Evolutionary conservation across 2,113 vertebrate species (phyloP).

Genomic region (Chelonoidis abingdonii): DNA sequence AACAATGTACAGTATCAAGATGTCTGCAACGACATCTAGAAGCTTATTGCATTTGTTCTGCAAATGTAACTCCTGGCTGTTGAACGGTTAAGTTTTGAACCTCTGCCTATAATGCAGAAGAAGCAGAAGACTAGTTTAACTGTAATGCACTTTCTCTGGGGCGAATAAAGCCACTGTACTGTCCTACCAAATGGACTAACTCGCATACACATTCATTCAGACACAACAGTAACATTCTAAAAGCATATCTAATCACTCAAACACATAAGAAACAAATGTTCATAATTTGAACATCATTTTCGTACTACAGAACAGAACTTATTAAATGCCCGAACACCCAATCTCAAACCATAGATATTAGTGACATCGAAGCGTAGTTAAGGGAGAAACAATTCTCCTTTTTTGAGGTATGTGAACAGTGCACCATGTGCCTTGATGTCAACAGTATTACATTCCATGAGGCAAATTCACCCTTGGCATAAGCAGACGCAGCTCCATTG

Average conservation of each 20-base stretch:
- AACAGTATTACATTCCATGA: not conserved
- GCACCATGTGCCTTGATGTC: not conserved
- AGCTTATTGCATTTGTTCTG: slow-evolving; percentile 11
- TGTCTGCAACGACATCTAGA: not conserved
- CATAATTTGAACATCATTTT: slow-evolving; percentile 25
- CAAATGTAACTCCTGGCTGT: not conserved
- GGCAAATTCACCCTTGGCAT: accelerated
- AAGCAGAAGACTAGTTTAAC: not conserved
- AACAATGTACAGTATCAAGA: slow-evolving; percentile 11
- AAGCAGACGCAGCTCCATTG: not conserved
- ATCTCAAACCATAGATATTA: not conserved
- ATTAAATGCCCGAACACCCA: not conserved
- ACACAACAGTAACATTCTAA: slow-evolving; percentile 49
- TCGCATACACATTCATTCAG: slow-evolving; percentile 16
- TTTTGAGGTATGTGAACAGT: not conserved
- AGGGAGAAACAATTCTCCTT: not conserved
- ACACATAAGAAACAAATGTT: not conserved
- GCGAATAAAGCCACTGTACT: slow-evolving; percentile 6
- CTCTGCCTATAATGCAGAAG: slow-evolving; percentile 23
- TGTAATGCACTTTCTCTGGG: slow-evolving; percentile 12
- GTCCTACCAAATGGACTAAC: not conserved
- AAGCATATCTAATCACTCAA: slow-evolving; percentile 11
- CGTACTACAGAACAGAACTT: not conserved
- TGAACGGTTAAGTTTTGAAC: slow-evolving; percentile 11
- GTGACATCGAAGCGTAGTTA: not conserved